Evolutionary conservation across 2,888 invertebrate species (phyloP).

Genomic region (Pherbina coryleti): DNA sequence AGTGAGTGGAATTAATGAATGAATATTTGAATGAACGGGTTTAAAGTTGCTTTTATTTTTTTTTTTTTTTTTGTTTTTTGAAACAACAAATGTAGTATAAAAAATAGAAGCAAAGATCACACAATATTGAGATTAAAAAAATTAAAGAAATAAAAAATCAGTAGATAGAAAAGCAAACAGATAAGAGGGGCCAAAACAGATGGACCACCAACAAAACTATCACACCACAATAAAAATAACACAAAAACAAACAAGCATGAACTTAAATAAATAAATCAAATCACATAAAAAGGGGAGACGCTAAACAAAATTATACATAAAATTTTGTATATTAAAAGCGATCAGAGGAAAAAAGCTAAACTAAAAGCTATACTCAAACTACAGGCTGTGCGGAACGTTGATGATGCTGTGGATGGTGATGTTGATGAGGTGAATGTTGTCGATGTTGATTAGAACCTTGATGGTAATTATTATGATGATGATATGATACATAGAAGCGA

Average conservation of each 20-base stretch:
- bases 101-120: background rate
- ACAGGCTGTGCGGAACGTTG: background rate
- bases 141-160: background rate
- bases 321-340: background rate
- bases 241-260: background rate
- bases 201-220: background rate
- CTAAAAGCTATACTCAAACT: background rate
- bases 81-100: background rate
- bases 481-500: background rate
- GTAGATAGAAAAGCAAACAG: background rate
- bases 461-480: background rate
- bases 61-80: too few species aligned
- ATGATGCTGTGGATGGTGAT: background rate
- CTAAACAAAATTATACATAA: background rate
- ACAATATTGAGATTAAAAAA: background rate
- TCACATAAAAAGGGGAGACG: background rate
- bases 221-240: background rate
- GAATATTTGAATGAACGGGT: constrained; percentile 37
- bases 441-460: background rate
- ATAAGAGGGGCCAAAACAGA: background rate
- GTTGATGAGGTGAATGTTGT: background rate
- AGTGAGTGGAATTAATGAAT: constrained; percentile 41
- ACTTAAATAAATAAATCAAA: background rate
- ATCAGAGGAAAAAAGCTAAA: background rate
- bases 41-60: background rate